Evolutionary conservation across 2,113 vertebrate genomes (phyloP).

Genomic region (Mesembrinibis cayennensis): DNA sequence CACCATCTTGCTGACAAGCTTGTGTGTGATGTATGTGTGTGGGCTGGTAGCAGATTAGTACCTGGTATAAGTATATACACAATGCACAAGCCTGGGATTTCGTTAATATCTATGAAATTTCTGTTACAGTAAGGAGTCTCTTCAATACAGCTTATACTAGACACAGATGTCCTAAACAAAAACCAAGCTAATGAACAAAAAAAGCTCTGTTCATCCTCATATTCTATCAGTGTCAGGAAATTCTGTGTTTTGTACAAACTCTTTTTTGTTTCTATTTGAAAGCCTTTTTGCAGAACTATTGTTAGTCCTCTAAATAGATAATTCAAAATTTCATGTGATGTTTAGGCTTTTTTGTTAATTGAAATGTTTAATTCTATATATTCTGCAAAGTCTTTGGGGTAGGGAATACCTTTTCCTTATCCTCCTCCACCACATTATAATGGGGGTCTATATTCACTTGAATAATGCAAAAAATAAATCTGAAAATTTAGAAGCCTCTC

Average conservation of each 20-base stretch:
- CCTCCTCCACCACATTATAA: neutral
- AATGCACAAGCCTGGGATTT: neutral
- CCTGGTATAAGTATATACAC: neutral
- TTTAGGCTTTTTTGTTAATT: neutral
- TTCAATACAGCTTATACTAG: neutral
- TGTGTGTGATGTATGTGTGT: neutral
- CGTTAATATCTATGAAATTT: neutral
- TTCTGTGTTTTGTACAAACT: neutral
- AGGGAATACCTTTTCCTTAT: neutral
- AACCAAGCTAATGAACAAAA: neutral
- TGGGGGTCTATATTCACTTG: neutral
- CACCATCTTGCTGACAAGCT: neutral
- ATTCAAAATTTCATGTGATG: neutral
- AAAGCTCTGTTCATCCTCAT: neutral
- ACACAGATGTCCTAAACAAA: constrained; percentile 26
- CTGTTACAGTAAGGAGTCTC: neutral
- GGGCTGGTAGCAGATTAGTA: neutral
- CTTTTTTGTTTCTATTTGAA: neutral
- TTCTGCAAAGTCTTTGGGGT: neutral
- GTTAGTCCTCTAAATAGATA: neutral
- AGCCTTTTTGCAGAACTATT: constrained; percentile 1
- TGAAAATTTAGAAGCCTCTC: neutral
- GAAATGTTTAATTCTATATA: neutral
- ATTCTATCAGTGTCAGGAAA: neutral
- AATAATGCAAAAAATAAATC: neutral